Percentiles rank a stretch among this genome's conserved stretches.
phyloP scores from a whole-genome alignment of 2,797 vertebrate genomes.

The Halcyon chelicuti region DNA sequence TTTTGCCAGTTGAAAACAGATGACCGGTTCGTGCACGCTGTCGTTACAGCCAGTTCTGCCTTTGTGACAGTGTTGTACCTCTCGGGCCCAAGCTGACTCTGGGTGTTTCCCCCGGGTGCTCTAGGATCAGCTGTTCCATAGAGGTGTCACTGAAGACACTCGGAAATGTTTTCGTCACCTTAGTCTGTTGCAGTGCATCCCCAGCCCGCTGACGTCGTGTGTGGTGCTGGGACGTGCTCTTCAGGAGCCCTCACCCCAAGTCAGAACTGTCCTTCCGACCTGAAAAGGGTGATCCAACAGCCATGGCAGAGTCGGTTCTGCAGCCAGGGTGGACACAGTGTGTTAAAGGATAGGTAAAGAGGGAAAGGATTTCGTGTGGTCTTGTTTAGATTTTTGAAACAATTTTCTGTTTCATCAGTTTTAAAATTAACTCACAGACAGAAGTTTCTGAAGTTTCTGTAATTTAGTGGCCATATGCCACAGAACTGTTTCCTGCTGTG shows the following conservation, averaged over 20 bases:
- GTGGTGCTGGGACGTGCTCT: neutral
- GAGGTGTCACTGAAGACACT: neutral
- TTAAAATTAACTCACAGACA: slow-evolving; percentile 78
- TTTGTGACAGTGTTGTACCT: neutral
- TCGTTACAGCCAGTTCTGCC: neutral
- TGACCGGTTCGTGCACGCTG: rapidly evolving
- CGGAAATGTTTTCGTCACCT: neutral
- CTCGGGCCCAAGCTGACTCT: neutral
- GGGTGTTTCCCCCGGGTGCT: neutral
- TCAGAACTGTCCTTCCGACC: rapidly evolving
- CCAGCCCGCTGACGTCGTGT: neutral
- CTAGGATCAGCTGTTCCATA: neutral
- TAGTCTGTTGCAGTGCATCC: rapidly evolving
- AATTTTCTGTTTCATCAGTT: slow-evolving; percentile 53
- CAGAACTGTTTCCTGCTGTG: slow-evolving; percentile 75
- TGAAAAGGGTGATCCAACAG: neutral
- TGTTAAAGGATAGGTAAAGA: neutral
- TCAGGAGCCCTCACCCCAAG: rapidly evolving
- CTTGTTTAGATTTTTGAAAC: neutral
- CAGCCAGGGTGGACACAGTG: neutral
- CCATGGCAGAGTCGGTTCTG: neutral
- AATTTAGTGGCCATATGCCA: slow-evolving; percentile 78
- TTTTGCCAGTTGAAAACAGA: neutral
- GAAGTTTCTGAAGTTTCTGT: slow-evolving; percentile 77
- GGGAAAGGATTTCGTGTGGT: neutral